A percentile compares a stretch with the other conserved stretches of the same genome.
These are phyloP conservation scores for Lampris megalopsis DNA, from an alignment of 2,113 vertebrate species.

Conservation along the genomic window DNA sequence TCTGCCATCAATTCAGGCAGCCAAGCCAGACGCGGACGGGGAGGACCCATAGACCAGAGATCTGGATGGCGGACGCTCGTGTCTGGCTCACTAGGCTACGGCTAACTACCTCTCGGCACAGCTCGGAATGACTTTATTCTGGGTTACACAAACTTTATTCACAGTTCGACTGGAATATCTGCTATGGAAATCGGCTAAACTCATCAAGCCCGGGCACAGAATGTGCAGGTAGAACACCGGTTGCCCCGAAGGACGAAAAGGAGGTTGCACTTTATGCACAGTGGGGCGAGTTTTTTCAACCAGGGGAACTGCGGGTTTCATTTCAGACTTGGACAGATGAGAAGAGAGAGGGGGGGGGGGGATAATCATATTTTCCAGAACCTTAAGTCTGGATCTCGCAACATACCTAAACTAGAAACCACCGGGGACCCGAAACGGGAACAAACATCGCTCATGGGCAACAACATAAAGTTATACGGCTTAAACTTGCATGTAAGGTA, in stretches of 20 bases:
- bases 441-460: slow-evolving; percentile 62
- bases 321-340: slow-evolving; percentile 21
- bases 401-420: slow-evolving; percentile 55
- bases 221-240: slow-evolving; percentile 21
- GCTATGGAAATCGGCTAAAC: slow-evolving; percentile 53
- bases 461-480: slow-evolving; percentile 65
- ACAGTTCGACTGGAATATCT: slow-evolving; percentile 21
- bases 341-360: slow-evolving; percentile 10
- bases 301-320: slow-evolving; percentile 22
- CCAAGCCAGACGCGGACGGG: slow-evolving; percentile 70
- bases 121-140: slow-evolving; percentile 49
- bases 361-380: slow-evolving; percentile 73
- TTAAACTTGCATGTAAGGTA: slow-evolving; percentile 66
- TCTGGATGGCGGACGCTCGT: slow-evolving; percentile 54
- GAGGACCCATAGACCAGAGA: slow-evolving; percentile 58
- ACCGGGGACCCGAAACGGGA: slow-evolving; percentile 57
- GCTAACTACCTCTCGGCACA: slow-evolving; percentile 47
- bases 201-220: slow-evolving; percentile 50
- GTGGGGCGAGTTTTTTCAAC: not conserved
- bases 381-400: slow-evolving; percentile 53
- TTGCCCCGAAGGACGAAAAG: not conserved
- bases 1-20: slow-evolving; percentile 68
- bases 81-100: slow-evolving; percentile 48
- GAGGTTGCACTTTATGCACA: slow-evolving; percentile 24
- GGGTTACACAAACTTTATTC: slow-evolving; percentile 29